These are phyloP conservation scores for Scaptomyza hsui DNA, from an alignment of 1,140 invertebrate species.

Conservation along the genomic window DNA sequence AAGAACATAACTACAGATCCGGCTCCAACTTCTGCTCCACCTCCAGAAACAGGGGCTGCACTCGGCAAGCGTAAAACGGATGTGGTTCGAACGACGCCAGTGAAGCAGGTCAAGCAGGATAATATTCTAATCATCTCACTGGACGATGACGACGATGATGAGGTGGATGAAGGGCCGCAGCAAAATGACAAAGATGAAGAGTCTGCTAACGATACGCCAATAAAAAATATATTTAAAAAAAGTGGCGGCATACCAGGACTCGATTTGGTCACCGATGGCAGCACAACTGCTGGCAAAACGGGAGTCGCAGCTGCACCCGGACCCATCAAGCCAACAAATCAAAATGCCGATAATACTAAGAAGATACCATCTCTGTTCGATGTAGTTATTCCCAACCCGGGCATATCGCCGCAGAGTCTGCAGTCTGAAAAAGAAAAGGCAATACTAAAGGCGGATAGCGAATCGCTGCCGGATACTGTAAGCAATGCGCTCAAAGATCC, in stretches of 20 bases:
- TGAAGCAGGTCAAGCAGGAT: slow-evolving; percentile 52
- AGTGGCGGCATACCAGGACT: slow-evolving; percentile 87
- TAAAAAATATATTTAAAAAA: slow-evolving; percentile 77
- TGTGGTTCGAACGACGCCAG: slow-evolving; percentile 5
- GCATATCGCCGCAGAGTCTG: slow-evolving; percentile 1
- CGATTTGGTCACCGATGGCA: slow-evolving; percentile 85
- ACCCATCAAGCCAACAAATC: background rate
- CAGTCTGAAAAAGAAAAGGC: background rate
- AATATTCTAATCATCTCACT: slow-evolving; percentile 54
- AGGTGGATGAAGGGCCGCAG: slow-evolving; percentile 11
- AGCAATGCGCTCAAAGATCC: slow-evolving; percentile 70
- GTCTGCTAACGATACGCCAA: slow-evolving; percentile 33
- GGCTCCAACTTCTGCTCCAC: background rate
- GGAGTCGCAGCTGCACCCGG: background rate
- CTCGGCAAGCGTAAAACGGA: slow-evolving; percentile 48
- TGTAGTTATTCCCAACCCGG: slow-evolving; percentile 41
- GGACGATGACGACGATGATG: slow-evolving; percentile 65
- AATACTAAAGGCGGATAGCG: background rate
- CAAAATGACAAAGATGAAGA: background rate
- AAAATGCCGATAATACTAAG: slow-evolving; percentile 22
- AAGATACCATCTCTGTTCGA: slow-evolving; percentile 64
- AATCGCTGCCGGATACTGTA: slow-evolving; percentile 48
- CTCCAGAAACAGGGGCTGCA: background rate
- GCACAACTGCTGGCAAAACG: background rate
- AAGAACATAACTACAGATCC: background rate